phyloP scores from a whole-genome alignment of 2,888 invertebrate genomes.

The Aphodius sticticus region DNA sequence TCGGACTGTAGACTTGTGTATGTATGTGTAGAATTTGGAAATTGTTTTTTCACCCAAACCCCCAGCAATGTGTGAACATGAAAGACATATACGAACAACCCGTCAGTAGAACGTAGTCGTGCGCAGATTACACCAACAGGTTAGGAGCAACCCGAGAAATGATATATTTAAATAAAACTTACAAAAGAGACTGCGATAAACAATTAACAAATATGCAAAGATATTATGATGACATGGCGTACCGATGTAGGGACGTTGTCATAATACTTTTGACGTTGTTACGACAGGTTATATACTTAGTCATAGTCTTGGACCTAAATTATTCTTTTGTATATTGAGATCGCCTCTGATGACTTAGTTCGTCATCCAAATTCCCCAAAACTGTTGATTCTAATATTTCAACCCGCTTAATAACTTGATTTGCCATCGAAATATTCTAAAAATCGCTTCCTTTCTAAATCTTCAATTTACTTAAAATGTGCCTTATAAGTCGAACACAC shows the following conservation, averaged over 20 bases:
- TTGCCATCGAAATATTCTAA: not conserved
- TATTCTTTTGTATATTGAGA: slow-evolving; percentile 58
- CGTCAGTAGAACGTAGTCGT: slow-evolving; percentile 17
- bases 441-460: not conserved
- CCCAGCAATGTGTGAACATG: not conserved
- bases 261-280: slow-evolving; percentile 58
- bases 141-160: slow-evolving; percentile 5
- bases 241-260: slow-evolving; percentile 47
- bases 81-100: not conserved
- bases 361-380: slow-evolving; percentile 60
- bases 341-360: slow-evolving; percentile 46
- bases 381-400: slow-evolving; percentile 22
- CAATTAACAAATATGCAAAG: slow-evolving; percentile 60
- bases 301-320: slow-evolving; percentile 53
- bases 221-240: slow-evolving; percentile 57
- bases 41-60: not conserved
- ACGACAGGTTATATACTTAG: slow-evolving; percentile 57
- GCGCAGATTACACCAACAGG: slow-evolving; percentile 9
- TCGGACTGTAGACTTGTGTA: slow-evolving; percentile 10
- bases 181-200: slow-evolving; percentile 62
- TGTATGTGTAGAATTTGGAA: slow-evolving; percentile 9
- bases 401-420: not conserved
- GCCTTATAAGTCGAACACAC: slow-evolving; percentile 13
- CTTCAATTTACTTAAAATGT: slow-evolving; percentile 18
- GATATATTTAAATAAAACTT: slow-evolving; percentile 22